A percentile compares a stretch with the other conserved stretches of the same genome.
Conservation (phyloP, 2,113 vertebrate genomes). For the Chinchilla lanigera region DNA sequence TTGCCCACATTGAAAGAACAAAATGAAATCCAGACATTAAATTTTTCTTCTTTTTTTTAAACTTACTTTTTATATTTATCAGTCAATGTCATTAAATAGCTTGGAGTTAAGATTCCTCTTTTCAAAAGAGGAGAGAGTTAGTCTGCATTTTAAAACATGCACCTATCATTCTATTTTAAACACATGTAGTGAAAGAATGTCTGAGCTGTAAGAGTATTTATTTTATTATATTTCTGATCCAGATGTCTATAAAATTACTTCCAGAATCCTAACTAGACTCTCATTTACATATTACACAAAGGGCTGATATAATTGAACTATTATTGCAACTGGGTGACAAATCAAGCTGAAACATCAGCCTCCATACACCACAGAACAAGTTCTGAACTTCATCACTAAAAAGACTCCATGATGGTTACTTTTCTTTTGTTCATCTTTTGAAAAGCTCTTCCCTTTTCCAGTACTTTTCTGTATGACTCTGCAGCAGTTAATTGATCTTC, state of each 20-base stretch:
- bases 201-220: neutral
- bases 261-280: neutral
- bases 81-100: neutral
- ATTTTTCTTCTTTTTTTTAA: neutral
- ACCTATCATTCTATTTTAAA: constrained; percentile 45
- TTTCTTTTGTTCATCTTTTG: neutral
- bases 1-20: neutral
- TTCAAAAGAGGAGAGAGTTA: neutral
- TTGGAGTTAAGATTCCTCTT: neutral
- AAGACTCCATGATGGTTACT: neutral
- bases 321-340: neutral
- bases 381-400: neutral
- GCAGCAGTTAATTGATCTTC: neutral
- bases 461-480: neutral
- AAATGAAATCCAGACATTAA: neutral
- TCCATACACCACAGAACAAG: neutral
- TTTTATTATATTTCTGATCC: constrained; percentile 40
- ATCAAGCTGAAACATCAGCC: neutral
- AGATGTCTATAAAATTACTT: constrained; percentile 47
- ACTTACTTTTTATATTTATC: neutral
- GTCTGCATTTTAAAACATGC: neutral
- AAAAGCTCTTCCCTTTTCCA: neutral
- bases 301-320: neutral
- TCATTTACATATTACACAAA: constrained; percentile 20
- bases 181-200: neutral